phyloP scores from a whole-genome alignment of 2,797 vertebrate species.

The Oryzias dopingdopingensis region DNA sequence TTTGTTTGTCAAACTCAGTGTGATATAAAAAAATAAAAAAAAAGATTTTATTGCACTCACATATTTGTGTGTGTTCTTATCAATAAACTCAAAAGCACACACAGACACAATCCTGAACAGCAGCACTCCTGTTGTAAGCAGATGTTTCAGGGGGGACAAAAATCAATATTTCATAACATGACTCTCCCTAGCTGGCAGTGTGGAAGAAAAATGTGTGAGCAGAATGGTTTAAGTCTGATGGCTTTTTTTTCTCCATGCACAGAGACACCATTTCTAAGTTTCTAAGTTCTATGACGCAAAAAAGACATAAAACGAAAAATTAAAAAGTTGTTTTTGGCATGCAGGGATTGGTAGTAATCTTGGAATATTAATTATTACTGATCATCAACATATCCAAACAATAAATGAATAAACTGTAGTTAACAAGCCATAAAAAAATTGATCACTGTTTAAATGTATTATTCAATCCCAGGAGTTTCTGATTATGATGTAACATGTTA shows the following conservation, averaged over 20 bases:
- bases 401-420: too few species aligned
- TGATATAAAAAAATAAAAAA: slow-evolving; percentile 20
- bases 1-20: slow-evolving; percentile 9
- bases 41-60: slow-evolving; percentile 25
- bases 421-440: too few species aligned
- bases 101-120: slow-evolving; percentile 9
- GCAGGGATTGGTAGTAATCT: not conserved
- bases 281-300: too few species aligned
- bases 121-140: slow-evolving; percentile 29
- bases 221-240: not conserved
- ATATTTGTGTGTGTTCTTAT: slow-evolving; percentile 1
- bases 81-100: slow-evolving; percentile 7
- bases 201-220: slow-evolving; percentile 4
- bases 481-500: too few species aligned
- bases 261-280: too few species aligned
- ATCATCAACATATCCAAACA: not conserved
- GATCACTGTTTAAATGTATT: too few species aligned
- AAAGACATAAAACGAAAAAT: too few species aligned
- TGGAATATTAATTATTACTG: not conserved
- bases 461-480: too few species aligned
- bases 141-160: slow-evolving; percentile 38
- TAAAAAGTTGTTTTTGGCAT: too few species aligned
- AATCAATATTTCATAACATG: slow-evolving; percentile 47
- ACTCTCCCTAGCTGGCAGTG: slow-evolving; percentile 13
- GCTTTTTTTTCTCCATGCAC: not conserved